A percentile compares a stretch with the other conserved stretches of the same genome.
phyloP scores from a whole-genome alignment of 2,797 vertebrate genomes.

The Euthynnus affinis region DNA sequence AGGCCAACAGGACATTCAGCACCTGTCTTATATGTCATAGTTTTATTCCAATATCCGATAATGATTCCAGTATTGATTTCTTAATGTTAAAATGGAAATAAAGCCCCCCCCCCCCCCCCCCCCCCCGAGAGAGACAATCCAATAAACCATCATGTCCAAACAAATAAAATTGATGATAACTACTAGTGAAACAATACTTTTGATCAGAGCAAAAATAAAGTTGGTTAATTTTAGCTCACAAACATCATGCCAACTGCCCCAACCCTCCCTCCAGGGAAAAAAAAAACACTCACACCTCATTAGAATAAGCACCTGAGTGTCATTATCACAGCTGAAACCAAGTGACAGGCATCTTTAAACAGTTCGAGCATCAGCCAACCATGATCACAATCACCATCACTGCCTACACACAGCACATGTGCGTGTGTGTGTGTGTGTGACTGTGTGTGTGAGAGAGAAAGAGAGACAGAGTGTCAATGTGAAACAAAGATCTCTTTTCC shows the following conservation, averaged over 20 bases:
- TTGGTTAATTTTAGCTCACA: slow-evolving; percentile 28
- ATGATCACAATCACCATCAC: slow-evolving; percentile 54
- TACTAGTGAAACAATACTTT: not conserved
- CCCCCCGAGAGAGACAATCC: too few species aligned
- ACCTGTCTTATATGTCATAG: not conserved
- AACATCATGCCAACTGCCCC: not conserved
- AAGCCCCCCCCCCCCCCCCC: not conserved
- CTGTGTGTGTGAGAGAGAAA: slow-evolving; percentile 13
- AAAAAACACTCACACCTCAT: slow-evolving; percentile 46
- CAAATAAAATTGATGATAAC: not conserved
- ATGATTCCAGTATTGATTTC: not conserved
- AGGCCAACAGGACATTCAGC: not conserved
- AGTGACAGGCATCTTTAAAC: slow-evolving; percentile 56
- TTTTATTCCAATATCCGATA: not conserved
- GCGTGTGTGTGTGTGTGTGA: slow-evolving; percentile 16
- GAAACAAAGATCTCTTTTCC: slow-evolving; percentile 73
- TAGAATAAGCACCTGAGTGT: slow-evolving; percentile 74
- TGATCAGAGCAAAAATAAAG: not conserved
- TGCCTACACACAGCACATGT: slow-evolving; percentile 29
- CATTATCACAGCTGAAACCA: slow-evolving; percentile 71
- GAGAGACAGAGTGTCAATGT: slow-evolving; percentile 25
- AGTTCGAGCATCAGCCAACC: slow-evolving; percentile 53
- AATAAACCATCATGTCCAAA: not conserved
- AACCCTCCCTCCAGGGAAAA: not conserved
- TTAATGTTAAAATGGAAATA: slow-evolving; percentile 1